Evolutionary conservation across 2,888 invertebrate species (phyloP), one percentile per base, ranked within the genome.

Genomic region (Pomacea canaliculata): DNA sequence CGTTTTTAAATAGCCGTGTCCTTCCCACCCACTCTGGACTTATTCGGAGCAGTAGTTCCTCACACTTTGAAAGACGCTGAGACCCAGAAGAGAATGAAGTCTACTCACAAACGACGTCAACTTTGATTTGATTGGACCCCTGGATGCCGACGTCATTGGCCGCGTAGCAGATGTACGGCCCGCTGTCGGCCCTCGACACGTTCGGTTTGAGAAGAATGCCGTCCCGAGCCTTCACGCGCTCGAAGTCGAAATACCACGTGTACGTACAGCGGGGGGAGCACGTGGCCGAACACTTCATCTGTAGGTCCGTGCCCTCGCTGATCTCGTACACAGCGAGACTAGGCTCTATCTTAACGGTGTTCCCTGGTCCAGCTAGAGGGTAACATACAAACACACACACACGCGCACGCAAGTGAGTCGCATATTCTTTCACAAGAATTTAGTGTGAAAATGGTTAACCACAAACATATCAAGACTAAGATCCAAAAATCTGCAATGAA

Each of bases 221-320:
- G 66, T 78, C 73, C n/a, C 18, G 49, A 13, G 76, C 69, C 37
- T 63, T 69, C 18, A 70, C 69, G 19, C 78, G 59, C 16, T 76
- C 71, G 49, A 67, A 27, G 49, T 70, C 78, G 56, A 68, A 74
- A 63, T 71, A 75, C 78, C 78, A 78, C 12, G 78, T 78, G 68
- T 78, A 78, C 23, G 78, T 78, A 48, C 78, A 78, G 66, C 76
- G 46, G 68, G 78, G 78, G 69, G 78, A 78, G 70, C 78, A 78
- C n/a, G 70, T 76, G 18, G 76, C 76, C 18, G 75, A 76, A 56
- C 78, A 78, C 60, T 60, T 71, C 59, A 78, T 27, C 8, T 46
- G 66, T 65, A 78, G 78, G 69, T 70, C 71, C 37, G 46, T 51
- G 66, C 76, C 76, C 51, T 78, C 76, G 19, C 68, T 72, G 65